Conservation (phyloP, 2,888 invertebrate genomes). For the Anagyrus pseudococci region DNA sequence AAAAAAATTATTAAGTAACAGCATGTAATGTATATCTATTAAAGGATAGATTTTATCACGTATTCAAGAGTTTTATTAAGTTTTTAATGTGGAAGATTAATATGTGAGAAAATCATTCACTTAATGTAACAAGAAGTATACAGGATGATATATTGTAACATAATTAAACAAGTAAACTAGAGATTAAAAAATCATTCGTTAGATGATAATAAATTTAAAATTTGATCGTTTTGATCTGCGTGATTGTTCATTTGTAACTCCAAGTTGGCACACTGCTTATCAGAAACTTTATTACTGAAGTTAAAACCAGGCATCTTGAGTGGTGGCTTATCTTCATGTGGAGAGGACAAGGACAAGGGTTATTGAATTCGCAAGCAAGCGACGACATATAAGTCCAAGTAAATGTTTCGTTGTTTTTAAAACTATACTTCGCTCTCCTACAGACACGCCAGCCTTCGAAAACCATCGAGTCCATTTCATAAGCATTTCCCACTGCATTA, state of each 20-base stretch:
- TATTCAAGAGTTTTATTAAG: not conserved
- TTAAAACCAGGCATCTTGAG: constrained; percentile 29
- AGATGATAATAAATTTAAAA: not conserved
- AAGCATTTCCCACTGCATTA: too few species aligned
- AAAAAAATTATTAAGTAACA: not conserved
- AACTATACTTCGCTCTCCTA: constrained; percentile 1
- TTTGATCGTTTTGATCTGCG: not conserved
- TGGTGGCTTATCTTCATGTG: constrained; percentile 24
- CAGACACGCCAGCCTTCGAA: too few species aligned
- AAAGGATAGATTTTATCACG: not conserved
- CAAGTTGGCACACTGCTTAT: constrained; percentile 24
- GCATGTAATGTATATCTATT: constrained; percentile 1
- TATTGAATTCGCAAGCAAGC: constrained; percentile 29
- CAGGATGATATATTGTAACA: not conserved
- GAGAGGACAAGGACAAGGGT: constrained; percentile 26
- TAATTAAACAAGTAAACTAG: not conserved
- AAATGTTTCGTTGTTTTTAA: not conserved
- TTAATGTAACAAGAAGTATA: not conserved
- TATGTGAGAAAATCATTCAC: not conserved
- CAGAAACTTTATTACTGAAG: constrained; percentile 17
- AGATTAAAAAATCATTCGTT: not conserved
- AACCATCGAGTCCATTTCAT: too few species aligned
- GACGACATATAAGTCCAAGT: constrained; percentile 2
- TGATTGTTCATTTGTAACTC: constrained; percentile 1
- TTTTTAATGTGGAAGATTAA: not conserved